These are phyloP conservation scores for Nephotettix cincticeps DNA, from an alignment of 1,140 invertebrate species.

Conservation along the genomic window DNA sequence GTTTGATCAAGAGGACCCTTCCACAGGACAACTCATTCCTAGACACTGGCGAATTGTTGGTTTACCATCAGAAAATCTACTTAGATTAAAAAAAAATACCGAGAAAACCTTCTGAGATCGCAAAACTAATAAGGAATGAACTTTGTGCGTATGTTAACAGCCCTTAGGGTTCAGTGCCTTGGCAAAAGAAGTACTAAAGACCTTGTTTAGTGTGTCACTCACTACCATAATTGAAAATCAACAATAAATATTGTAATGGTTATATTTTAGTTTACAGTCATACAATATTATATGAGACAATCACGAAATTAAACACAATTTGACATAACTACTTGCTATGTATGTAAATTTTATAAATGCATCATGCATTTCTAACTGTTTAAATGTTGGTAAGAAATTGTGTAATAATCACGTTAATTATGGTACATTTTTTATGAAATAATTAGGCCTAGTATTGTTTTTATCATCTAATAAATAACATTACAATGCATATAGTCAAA, in stretches of 20 bases:
- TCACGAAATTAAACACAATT: too few relatives aligned
- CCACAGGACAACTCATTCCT: constrained; percentile 27
- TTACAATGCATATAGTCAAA: neutral
- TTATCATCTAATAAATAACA: neutral
- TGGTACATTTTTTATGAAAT: neutral
- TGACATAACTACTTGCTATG: too few relatives aligned
- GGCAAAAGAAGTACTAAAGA: constrained; percentile 28
- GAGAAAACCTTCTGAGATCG: constrained; percentile 19
- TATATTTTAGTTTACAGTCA: too few relatives aligned
- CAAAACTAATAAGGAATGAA: constrained; percentile 23
- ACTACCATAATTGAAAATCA: neutral
- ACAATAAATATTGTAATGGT: too few relatives aligned
- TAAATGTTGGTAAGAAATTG: neutral
- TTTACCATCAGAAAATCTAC: constrained; percentile 21
- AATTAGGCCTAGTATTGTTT: neutral
- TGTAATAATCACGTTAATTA: neutral
- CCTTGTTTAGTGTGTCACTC: constrained; percentile 1
- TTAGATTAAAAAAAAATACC: constrained; percentile 25
- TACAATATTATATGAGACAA: too few relatives aligned
- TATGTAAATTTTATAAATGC: too few relatives aligned
- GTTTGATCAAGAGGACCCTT: constrained; percentile 35
- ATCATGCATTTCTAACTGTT: too few relatives aligned
- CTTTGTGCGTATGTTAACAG: constrained; percentile 21
- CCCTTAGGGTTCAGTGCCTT: constrained; percentile 26
- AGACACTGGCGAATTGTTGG: constrained; percentile 25